Percentiles rank a stretch among this genome's conserved stretches.
Conservation (phyloP, 2,797 vertebrate genomes). For the Catharus ustulatus region DNA sequence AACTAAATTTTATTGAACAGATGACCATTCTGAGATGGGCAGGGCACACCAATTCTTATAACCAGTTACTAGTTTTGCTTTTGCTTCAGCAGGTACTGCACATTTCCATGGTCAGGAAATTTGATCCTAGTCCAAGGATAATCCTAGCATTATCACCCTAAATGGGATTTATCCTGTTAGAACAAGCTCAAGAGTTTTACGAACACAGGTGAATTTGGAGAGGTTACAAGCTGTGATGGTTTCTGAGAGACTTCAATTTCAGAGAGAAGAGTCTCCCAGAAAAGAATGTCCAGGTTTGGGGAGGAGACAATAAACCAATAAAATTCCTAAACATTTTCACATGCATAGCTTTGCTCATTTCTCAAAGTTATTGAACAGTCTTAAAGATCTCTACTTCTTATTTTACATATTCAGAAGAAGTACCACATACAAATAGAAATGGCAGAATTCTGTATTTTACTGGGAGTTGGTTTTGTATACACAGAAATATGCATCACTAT, state of each 20-base stretch:
- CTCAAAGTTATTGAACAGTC: not conserved
- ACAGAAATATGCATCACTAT: not conserved
- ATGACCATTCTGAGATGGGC: not conserved
- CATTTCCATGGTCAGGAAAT: not conserved
- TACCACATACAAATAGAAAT: not conserved
- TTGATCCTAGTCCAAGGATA: not conserved
- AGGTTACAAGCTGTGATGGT: not conserved
- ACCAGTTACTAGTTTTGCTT: not conserved
- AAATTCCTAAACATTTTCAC: not conserved
- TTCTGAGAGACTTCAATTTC: not conserved
- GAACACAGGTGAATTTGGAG: not conserved
- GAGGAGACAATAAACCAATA: not conserved
- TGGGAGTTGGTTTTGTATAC: not conserved
- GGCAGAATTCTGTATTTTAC: not conserved
- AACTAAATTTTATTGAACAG: not conserved
- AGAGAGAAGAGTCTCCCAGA: not conserved
- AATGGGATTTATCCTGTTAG: slow-evolving; percentile 41
- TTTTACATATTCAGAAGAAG: not conserved
- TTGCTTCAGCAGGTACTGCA: not conserved
- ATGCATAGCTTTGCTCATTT: not conserved
- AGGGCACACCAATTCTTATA: not conserved
- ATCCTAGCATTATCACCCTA: slow-evolving; percentile 7
- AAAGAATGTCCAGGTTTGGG: not conserved
- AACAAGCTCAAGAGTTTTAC: not conserved
- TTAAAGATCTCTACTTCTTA: not conserved